Conservation (phyloP, 2,888 invertebrate species). For the Pandemis corylana region DNA sequence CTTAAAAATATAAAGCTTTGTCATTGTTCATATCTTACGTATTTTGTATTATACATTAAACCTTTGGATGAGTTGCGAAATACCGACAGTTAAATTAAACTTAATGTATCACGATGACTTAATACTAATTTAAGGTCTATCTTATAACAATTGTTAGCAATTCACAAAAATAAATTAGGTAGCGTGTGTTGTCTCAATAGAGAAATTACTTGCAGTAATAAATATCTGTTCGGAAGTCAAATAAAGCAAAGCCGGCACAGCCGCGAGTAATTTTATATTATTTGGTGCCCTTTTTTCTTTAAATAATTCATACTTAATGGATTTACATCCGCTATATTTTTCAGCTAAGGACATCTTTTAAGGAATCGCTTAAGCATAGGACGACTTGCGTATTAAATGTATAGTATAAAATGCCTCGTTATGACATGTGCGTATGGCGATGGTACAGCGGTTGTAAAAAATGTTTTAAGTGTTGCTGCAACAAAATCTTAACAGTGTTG, state of each 20-base stretch:
- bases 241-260: neutral
- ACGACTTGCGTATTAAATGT: too few species aligned
- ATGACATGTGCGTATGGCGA: too few species aligned
- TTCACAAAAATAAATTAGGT: neutral
- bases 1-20: neutral
- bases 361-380: too few species aligned
- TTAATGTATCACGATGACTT: neutral
- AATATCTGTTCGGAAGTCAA: neutral
- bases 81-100: neutral
- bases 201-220: neutral
- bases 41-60: neutral
- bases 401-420: too few species aligned
- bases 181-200: neutral
- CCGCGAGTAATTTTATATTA: neutral
- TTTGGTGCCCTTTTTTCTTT: too few species aligned
- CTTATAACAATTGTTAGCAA: neutral
- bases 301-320: too few species aligned
- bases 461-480: too few species aligned
- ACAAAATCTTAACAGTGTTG: too few species aligned
- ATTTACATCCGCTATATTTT: too few species aligned
- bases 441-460: too few species aligned
- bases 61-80: conserved; percentile 1
- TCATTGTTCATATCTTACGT: conserved; percentile 8
- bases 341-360: too few species aligned
- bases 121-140: neutral